Base-by-base conservation (phyloP, 2,113 vertebrate genomes). In the Silurus meridionalis region DNA sequence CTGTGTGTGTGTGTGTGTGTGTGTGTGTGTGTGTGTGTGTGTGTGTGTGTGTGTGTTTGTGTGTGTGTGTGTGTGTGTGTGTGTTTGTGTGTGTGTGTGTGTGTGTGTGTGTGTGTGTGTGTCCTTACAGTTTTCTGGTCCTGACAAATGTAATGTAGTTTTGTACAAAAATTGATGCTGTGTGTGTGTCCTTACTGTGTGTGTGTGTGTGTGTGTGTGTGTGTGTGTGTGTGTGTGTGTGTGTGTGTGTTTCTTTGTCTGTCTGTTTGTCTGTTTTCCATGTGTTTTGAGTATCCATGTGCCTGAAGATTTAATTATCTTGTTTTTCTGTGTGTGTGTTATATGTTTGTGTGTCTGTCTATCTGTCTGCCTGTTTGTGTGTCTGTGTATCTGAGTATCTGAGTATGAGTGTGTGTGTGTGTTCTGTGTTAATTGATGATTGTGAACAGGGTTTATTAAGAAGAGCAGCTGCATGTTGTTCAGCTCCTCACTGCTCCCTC, bases 351-450 rank as follows among this genome's bases (percentile, higher is more conserved):
- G 63, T 64, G 63, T 25, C 3, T 69, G 66, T 37, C 0, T 37
- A 13, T 69, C 4, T 69, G 67, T 21, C 14, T 19, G 0, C 1
- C 2, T 74, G 15, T 52, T 3, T 69, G 9, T 69, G 28, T 64
- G 37, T 80, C 3, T 52, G 84, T 55, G 75, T 63, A 53, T 37
- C 37, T 77, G 82, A 19, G 66, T 58, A 53, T 64, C 1, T 64
- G 28, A 46, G 23, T 79, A 63, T 50, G 21, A n/a, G 61, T 23
- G 61, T 63, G 5, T 6, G 1, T 23, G 21, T 63, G 7, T 23
- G 61, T 8, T 81, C 13, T 11, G n/a, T 61, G 50, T 6, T 82
- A 83, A 82, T 69, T 67, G 87, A 79, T 61, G 17, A 71, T 57
- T 60, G 67, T 67, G 60, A 85, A 58, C 13, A 67, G n/a, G 25